phyloP scores from a whole-genome alignment of 2,797 vertebrate species.

The Acridotheres tristis region DNA sequence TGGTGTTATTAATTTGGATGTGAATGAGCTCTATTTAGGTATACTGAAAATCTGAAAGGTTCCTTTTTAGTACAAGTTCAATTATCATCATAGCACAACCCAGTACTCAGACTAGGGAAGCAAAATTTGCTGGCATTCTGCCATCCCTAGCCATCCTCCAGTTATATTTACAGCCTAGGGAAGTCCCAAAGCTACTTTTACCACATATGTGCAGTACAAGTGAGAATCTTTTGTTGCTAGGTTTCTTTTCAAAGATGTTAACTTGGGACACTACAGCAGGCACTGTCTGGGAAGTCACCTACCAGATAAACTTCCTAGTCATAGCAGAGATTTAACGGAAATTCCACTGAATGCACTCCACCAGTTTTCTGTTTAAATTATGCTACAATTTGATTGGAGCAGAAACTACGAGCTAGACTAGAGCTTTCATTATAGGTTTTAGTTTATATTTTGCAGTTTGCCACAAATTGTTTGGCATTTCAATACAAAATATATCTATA shows the following conservation, averaged over 20 bases:
- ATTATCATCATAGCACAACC: neutral
- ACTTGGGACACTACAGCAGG: neutral
- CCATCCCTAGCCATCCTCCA: conserved; percentile 26
- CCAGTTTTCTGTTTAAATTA: conserved; percentile 9
- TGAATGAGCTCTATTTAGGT: neutral
- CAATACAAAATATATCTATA: neutral
- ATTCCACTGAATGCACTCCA: neutral
- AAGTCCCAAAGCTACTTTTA: conserved; percentile 56
- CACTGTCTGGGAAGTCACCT: neutral
- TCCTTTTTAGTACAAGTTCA: neutral
- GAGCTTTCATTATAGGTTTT: neutral
- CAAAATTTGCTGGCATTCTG: conserved; percentile 24
- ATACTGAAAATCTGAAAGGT: neutral
- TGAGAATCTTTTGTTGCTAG: conserved; percentile 18
- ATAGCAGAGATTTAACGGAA: neutral
- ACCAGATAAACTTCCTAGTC: neutral
- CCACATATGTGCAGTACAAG: conserved; percentile 11
- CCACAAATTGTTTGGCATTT: neutral
- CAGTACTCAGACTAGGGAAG: neutral
- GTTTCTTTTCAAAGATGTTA: conserved; percentile 41
- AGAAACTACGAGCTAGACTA: neutral
- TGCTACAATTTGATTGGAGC: neutral
- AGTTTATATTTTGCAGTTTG: conserved; percentile 16
- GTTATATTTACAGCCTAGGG: conserved; percentile 52
- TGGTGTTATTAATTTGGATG: neutral